Evolutionary conservation across 1,140 invertebrate species (phyloP).

Genomic region (Notospermus geniculatus): DNA sequence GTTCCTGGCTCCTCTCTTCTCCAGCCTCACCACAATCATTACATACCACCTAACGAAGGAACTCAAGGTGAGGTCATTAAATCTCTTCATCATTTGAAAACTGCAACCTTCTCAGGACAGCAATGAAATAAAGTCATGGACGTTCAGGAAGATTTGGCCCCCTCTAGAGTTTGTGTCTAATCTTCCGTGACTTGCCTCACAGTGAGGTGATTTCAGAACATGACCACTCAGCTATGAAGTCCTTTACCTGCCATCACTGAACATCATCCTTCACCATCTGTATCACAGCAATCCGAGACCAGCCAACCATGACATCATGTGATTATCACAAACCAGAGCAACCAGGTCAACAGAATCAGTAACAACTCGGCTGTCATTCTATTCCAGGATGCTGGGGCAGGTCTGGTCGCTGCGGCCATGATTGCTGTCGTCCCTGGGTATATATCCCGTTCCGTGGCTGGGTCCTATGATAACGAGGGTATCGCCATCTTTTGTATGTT

Average conservation of each 20-base stretch:
- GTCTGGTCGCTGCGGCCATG: slow-evolving; percentile 88
- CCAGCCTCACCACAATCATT: slow-evolving; percentile 91
- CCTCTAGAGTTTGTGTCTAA: too few species aligned
- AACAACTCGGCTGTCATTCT: too few species aligned
- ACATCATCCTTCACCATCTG: not conserved
- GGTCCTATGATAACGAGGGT: slow-evolving; percentile 98
- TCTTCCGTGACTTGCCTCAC: too few species aligned
- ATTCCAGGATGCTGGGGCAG: slow-evolving; percentile 81
- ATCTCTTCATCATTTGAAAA: not conserved
- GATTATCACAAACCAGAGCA: too few species aligned
- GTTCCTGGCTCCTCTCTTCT: slow-evolving; percentile 95
- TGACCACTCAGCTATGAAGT: too few species aligned
- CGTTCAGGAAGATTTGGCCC: too few species aligned
- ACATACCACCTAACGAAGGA: slow-evolving; percentile 96
- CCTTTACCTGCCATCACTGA: too few species aligned
- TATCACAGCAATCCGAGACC: too few species aligned
- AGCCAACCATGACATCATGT: too few species aligned
- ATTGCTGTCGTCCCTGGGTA: slow-evolving; percentile 97
- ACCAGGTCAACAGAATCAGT: too few species aligned
- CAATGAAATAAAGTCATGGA: too few species aligned
- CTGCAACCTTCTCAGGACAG: not conserved
- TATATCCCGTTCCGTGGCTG: slow-evolving; percentile 93
- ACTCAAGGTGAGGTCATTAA: slow-evolving; percentile 69
- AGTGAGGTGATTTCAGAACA: too few species aligned
- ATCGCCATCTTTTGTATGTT: slow-evolving; percentile 99